Base-by-base conservation (phyloP, 2,113 vertebrate genomes). In the Ctenomys sociabilis region DNA sequence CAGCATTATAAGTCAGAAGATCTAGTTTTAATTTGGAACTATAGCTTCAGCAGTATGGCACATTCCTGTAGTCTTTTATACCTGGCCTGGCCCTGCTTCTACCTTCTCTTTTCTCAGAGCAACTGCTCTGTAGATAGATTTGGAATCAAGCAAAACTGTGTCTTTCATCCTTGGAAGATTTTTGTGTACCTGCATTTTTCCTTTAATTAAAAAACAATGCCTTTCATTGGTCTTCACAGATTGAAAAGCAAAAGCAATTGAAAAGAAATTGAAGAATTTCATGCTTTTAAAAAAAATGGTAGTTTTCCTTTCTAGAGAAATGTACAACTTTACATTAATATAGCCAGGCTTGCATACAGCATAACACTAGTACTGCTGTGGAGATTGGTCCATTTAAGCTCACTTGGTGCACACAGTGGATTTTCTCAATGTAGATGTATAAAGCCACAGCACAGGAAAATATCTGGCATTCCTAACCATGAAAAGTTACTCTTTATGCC, bases 141-240 rank as follows among this genome's bases (percentile, higher is more conserved):
- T 90, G 22, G 63, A 77, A 64, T 85, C 57, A 64, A 49, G 49
- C 49, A 61, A 80, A 26, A 45, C 45, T 13, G 28, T 87, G 37
- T 77, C 77, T 93, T 95, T 85, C 21, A 64, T 93, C 54, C 49
- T 80, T 88, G 80, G n/a, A 94, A 96, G 84, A 89, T 91, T 90
- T 95, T 94, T 85, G 92, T 66, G 70, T 90, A 75, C 93, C 87
- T 93, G 9, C 3, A 13, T 93, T 96, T 95, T 97, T 97, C 92
- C 68, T 95, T 93, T 93, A 45, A 81, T 83, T 91, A 49, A 91
- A 92, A 64, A 77, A 89, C n/a, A 85, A 94, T 49, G 54, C n/a
- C 59, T 95, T 93, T 73, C 43, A 35, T 90, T 86, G 52, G 11
- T 96, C 64, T 93, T 91, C n/a, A n/a, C n/a, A n/a, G n/a, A n/a